Evolutionary conservation across 53 echinoderm and acorn worm genomes (phyloP).

Genomic region (Hippasteria phrygiana): DNA sequence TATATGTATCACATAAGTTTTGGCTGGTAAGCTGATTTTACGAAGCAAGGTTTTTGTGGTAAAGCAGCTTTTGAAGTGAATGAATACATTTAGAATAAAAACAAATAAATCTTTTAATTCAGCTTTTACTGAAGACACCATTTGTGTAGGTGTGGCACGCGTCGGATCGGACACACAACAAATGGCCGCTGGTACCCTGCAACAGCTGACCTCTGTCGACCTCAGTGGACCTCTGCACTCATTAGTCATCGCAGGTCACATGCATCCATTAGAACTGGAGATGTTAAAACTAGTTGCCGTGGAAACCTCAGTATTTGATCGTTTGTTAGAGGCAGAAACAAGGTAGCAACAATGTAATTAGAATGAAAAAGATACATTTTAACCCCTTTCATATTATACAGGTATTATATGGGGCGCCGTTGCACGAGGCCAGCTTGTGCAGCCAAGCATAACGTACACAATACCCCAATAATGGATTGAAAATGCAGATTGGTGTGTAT

Average conservation of each 20-base stretch:
- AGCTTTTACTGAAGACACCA: constrained; percentile 90
- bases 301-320: constrained; percentile 77
- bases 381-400: too few relatives aligned
- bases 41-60: too few relatives aligned
- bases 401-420: too few relatives aligned
- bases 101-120: too few relatives aligned
- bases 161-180: constrained; percentile 88
- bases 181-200: constrained; percentile 86
- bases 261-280: constrained; percentile 95
- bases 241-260: constrained; percentile 97
- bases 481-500: too few relatives aligned
- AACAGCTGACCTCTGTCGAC: constrained; percentile 84
- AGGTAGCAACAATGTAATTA: constrained; percentile 24
- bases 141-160: constrained; percentile 94
- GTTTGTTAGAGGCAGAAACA: constrained; percentile 71
- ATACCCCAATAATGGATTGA: too few relatives aligned
- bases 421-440: too few relatives aligned
- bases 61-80: constrained; percentile 6
- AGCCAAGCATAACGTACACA: too few relatives aligned
- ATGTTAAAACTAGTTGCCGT: constrained; percentile 91
- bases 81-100: too few relatives aligned
- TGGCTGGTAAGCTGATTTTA: too few relatives aligned
- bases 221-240: constrained; percentile 96
- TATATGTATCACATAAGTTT: too few relatives aligned
- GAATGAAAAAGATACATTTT: too few relatives aligned